Evolutionary conservation across 1,140 invertebrate species (phyloP).

Genomic region (Episyrphus balteatus): DNA sequence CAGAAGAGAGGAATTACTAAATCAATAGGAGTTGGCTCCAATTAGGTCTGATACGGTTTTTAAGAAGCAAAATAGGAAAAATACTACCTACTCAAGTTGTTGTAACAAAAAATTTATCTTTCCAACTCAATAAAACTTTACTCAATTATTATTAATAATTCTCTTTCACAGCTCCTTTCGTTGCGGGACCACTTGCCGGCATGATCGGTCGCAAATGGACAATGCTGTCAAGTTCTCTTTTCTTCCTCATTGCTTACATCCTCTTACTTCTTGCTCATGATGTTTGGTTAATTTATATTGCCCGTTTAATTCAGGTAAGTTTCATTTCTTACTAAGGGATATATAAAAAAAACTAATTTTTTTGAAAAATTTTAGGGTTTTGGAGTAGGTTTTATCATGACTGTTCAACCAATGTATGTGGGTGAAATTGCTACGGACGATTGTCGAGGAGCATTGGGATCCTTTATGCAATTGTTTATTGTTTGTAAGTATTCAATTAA

Average conservation of each 20-base stretch:
- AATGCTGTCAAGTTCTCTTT: conserved; percentile 46
- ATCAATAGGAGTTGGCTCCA: too few relatives aligned
- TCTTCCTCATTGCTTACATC: conserved; percentile 56
- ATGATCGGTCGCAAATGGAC: conserved; percentile 56
- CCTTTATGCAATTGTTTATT: conserved; percentile 59
- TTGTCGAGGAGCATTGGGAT: conserved; percentile 59
- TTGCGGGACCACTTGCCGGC: conserved; percentile 49
- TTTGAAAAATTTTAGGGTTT: conserved; percentile 55
- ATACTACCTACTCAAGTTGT: too few relatives aligned
- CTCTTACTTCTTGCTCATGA: conserved; percentile 36
- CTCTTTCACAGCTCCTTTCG: conserved; percentile 38
- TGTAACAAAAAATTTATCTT: too few relatives aligned
- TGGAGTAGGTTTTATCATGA: conserved; percentile 54
- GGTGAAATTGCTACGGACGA: conserved; percentile 67
- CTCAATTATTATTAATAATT: too few relatives aligned
- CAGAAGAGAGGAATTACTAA: too few relatives aligned
- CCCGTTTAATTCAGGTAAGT: conserved; percentile 33
- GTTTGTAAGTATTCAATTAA: conserved; percentile 1
- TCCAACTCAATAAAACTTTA: too few relatives aligned
- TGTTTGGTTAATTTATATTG: too few relatives aligned
- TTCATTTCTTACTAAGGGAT: too few relatives aligned
- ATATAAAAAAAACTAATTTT: too few relatives aligned
- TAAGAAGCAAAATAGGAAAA: too few relatives aligned
- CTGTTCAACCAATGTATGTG: conserved; percentile 65
- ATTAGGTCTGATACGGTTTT: too few relatives aligned